Percentiles rank a stretch among this genome's conserved stretches.
phyloP scores from a whole-genome alignment of 1,140 invertebrate species.

The Drosophila yakuba region DNA sequence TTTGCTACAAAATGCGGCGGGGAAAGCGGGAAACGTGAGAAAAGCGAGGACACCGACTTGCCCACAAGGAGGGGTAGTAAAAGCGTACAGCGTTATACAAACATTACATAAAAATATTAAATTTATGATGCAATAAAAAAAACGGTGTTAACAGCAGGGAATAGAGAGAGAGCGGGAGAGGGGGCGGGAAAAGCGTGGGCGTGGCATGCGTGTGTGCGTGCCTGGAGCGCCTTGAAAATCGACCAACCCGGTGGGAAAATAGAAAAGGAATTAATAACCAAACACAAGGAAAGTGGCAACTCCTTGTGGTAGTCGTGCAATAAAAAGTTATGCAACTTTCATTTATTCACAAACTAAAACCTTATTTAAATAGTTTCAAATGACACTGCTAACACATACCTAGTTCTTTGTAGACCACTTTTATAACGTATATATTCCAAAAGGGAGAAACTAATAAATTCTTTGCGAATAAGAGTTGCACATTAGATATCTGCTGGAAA shows the following conservation, averaged over 20 bases:
- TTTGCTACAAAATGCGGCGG: slow-evolving; percentile 15
- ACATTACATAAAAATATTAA: slow-evolving; percentile 84
- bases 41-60: slow-evolving; percentile 7
- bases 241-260: slow-evolving; percentile 38
- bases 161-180: background rate
- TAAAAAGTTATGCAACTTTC: background rate
- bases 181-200: slow-evolving; percentile 10
- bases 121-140: slow-evolving; percentile 83
- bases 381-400: no score
- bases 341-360: no score
- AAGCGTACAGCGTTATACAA: slow-evolving; percentile 78
- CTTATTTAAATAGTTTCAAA: no score
- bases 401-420: no score
- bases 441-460: no score
- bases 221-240: slow-evolving; percentile 49
- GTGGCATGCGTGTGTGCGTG: slow-evolving; percentile 57
- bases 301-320: background rate
- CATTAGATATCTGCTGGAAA: no score
- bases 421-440: no score
- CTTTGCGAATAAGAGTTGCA: no score
- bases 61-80: slow-evolving; percentile 68
- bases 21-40: background rate
- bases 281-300: background rate
- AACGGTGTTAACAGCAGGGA: slow-evolving; percentile 68
- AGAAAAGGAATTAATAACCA: slow-evolving; percentile 57